These are phyloP conservation scores for Hapalemur alaotrensis DNA, from an alignment of 2,797 vertebrate genomes.

Conservation along the genomic window DNA sequence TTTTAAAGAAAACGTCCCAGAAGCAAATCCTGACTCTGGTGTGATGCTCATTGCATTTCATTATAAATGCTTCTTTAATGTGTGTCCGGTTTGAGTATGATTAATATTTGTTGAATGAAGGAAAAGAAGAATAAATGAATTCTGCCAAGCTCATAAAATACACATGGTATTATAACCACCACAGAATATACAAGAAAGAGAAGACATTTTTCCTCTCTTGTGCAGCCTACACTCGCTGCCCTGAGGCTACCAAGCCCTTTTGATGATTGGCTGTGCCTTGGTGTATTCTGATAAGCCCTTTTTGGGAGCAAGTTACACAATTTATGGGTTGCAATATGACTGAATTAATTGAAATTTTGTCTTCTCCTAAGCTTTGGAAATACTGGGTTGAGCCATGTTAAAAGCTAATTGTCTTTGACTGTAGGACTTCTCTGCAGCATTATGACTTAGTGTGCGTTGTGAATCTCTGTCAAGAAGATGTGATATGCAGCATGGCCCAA, in stretches of 20 bases:
- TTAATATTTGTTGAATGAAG: not conserved
- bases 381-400: not conserved
- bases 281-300: not conserved
- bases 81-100: not conserved
- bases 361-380: not conserved
- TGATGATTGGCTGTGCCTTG: not conserved
- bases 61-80: not conserved
- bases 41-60: not conserved
- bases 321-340: not conserved
- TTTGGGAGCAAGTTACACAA: not conserved
- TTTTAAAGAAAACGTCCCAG: not conserved
- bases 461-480: not conserved
- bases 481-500: not conserved
- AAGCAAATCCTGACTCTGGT: not conserved
- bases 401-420: conserved; percentile 6
- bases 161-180: not conserved
- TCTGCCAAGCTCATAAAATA: not conserved
- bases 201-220: not conserved
- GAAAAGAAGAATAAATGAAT: conserved; percentile 24
- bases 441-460: not conserved
- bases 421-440: not conserved
- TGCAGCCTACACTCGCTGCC: not conserved
- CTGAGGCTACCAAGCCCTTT: not conserved
- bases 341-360: not conserved
- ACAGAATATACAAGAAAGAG: not conserved